These are phyloP conservation scores for Urocyon cinereoargenteus DNA, from an alignment of 2,797 vertebrate genomes.

Conservation along the genomic window DNA sequence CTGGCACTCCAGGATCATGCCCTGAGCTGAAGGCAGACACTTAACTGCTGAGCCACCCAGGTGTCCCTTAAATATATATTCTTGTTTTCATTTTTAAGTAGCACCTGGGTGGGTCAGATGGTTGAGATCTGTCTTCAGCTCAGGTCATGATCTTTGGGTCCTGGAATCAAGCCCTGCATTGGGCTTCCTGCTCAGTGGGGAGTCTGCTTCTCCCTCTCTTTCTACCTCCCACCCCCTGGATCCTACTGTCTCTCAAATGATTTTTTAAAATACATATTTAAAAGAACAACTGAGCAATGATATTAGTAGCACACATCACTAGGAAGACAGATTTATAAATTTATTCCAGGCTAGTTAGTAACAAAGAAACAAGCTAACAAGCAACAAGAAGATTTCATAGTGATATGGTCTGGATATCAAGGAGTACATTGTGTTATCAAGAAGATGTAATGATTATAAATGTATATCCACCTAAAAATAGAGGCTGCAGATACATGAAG, in stretches of 20 bases:
- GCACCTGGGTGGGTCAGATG: neutral
- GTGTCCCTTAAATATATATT: no score
- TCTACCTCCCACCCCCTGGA: no score
- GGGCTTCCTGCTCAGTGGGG: neutral
- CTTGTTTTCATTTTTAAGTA: neutral
- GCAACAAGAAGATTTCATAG: neutral
- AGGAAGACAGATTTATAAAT: neutral
- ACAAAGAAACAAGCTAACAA: neutral
- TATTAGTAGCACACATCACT: neutral
- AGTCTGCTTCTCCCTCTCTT: no score
- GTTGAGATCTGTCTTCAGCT: neutral
- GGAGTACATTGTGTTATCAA: neutral
- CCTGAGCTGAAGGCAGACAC: no score
- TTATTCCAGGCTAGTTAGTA: neutral
- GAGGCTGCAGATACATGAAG: neutral
- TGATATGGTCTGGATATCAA: neutral
- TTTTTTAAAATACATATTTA: neutral
- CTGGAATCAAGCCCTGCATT: neutral
- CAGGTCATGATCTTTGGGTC: neutral
- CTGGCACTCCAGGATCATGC: no score
- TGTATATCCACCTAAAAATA: neutral
- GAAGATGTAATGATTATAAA: neutral
- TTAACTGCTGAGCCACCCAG: no score
- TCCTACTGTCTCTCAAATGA: neutral
- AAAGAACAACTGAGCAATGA: neutral